phyloP scores from a whole-genome alignment of 1,140 invertebrate genomes.

The Streblospio benedicti region DNA sequence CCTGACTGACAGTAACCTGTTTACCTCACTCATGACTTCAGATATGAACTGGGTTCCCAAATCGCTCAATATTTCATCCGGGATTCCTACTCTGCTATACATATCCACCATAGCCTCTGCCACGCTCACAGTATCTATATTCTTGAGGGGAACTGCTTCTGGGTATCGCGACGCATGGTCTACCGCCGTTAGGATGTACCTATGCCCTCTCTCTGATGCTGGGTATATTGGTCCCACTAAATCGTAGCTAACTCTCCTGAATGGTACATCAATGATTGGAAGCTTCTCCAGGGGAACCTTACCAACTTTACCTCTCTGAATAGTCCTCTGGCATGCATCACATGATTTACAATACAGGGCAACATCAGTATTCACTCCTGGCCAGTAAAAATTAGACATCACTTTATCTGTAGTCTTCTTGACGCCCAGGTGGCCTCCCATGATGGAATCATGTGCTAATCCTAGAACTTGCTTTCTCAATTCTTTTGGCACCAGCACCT shows the following conservation, averaged over 20 bases:
- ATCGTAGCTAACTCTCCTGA: conserved; percentile 6
- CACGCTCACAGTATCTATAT: too few relatives aligned
- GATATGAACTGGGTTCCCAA: conserved; percentile 12
- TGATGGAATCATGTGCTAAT: background rate
- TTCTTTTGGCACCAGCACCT: background rate
- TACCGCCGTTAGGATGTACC: too few relatives aligned
- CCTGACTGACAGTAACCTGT: conserved; percentile 5
- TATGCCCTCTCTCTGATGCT: too few relatives aligned
- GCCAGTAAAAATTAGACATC: conserved; percentile 5
- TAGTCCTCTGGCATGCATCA: conserved; percentile 6
- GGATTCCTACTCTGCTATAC: too few relatives aligned
- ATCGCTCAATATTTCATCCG: too few relatives aligned
- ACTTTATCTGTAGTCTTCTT: conserved; percentile 4
- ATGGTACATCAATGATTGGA: conserved; percentile 9
- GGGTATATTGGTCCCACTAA: conserved; percentile 1
- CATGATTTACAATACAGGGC: conserved; percentile 5
- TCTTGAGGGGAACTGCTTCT: too few relatives aligned
- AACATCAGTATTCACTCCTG: conserved; percentile 5
- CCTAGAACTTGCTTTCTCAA: background rate
- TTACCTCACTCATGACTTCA: conserved; percentile 1
- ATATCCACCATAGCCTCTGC: too few relatives aligned
- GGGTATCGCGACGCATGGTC: too few relatives aligned
- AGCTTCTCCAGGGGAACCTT: conserved; percentile 6
- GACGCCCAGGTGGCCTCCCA: background rate
- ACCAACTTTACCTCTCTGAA: conserved; percentile 3